A percentile compares a stretch with the other conserved stretches of the same genome.
Conservation (phyloP, 2,797 vertebrate genomes). For the Leptodactylus fallax region DNA sequence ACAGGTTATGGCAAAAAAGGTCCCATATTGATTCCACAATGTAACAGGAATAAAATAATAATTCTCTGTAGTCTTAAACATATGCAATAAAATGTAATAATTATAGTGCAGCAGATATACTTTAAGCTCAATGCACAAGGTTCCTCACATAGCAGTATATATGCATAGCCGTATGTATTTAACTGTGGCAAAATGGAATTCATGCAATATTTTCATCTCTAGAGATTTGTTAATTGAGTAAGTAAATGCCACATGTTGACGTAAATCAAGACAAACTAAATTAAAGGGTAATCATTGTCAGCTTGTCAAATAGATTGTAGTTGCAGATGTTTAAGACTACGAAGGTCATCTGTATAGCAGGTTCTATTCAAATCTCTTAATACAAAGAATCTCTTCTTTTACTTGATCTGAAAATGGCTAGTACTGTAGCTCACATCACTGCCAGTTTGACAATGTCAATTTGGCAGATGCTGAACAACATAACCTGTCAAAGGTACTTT, state of each 20-base stretch:
- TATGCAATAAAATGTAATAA: too few relatives aligned
- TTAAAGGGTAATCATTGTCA: constrained; percentile 6
- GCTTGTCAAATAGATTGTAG: background rate
- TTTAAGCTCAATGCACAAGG: background rate
- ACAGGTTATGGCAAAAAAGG: too few relatives aligned
- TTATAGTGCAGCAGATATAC: background rate
- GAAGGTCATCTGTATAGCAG: background rate
- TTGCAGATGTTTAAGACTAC: background rate
- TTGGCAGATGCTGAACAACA: constrained; percentile 19
- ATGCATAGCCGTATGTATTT: background rate
- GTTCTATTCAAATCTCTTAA: background rate
- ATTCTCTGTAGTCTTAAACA: too few relatives aligned
- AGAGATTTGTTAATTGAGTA: background rate
- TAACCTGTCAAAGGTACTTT: constrained; percentile 24
- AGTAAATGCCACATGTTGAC: background rate
- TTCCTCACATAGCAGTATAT: background rate
- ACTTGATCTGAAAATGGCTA: background rate
- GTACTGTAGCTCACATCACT: constrained; percentile 15
- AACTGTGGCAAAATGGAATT: background rate
- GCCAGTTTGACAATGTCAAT: constrained; percentile 7
- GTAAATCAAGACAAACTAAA: background rate
- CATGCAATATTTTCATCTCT: background rate
- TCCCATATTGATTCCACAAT: too few relatives aligned
- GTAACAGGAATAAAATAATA: too few relatives aligned
- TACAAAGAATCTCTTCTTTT: background rate